Evolutionary conservation across 2,113 vertebrate genomes (phyloP).

Genomic region (Lasiurus borealis): DNA sequence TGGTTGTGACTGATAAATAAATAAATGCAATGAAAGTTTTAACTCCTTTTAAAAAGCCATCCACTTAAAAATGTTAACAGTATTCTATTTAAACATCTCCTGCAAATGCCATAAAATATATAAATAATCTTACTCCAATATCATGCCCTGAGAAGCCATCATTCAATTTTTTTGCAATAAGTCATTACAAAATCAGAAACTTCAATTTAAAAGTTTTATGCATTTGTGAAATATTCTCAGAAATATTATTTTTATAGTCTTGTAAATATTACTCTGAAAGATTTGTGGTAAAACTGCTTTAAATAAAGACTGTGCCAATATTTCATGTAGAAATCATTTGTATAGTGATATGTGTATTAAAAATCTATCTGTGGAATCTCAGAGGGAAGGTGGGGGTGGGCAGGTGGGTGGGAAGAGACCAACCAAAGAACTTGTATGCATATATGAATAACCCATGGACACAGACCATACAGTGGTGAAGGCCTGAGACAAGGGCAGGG

Average conservation of each 20-base stretch:
- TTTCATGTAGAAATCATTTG: constrained; percentile 41
- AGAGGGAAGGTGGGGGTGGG: too few species aligned
- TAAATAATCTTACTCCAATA: neutral
- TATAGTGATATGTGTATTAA: neutral
- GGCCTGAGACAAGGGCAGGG: too few species aligned
- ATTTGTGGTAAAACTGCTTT: neutral
- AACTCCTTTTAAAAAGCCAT: constrained; percentile 1
- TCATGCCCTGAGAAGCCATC: neutral
- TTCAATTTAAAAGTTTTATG: neutral
- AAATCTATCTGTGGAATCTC: neutral
- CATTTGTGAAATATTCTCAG: neutral
- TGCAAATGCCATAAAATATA: neutral
- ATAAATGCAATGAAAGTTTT: neutral
- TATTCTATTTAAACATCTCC: neutral
- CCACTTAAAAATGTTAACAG: neutral
- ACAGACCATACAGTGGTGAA: too few species aligned
- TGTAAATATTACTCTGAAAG: neutral
- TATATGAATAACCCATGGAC: too few species aligned
- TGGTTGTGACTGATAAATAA: neutral
- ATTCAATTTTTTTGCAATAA: constrained; percentile 4
- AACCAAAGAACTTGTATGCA: too few species aligned
- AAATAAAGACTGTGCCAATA: neutral
- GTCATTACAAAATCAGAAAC: constrained; percentile 27
- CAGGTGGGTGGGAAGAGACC: too few species aligned
- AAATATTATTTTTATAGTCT: neutral